Percentiles rank a stretch among this genome's conserved stretches.
These are phyloP conservation scores for Aphyosemion australe DNA, from an alignment of 2,113 vertebrate species.

Conservation along the genomic window DNA sequence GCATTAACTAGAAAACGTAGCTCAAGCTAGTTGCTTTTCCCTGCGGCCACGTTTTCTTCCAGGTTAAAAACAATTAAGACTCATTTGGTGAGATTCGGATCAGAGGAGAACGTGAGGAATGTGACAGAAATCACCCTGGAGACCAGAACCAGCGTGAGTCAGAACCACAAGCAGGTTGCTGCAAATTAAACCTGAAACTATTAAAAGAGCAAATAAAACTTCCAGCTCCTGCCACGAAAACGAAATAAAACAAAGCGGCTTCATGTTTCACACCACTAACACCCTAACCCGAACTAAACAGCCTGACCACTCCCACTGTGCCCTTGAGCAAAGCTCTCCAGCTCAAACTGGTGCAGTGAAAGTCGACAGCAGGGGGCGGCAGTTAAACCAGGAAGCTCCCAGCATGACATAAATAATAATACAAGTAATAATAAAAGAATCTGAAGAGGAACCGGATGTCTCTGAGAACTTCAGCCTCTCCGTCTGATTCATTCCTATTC, in stretches of 20 bases:
- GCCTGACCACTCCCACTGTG: conserved; percentile 5
- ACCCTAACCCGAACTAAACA: conserved; percentile 28
- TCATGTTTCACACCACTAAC: conserved; percentile 25
- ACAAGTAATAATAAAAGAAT: too few relatives aligned
- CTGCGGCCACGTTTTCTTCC: too few relatives aligned
- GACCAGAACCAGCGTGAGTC: too few relatives aligned
- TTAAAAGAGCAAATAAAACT: conserved; percentile 49
- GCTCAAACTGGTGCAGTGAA: conserved; percentile 13
- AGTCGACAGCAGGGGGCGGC: conserved; percentile 12
- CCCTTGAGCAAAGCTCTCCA: conserved; percentile 50
- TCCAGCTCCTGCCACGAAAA: conserved; percentile 6
- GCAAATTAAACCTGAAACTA: conserved; percentile 40
- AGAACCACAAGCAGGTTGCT: conserved; percentile 15
- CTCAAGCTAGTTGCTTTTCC: too few relatives aligned
- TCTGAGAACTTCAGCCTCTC: too few relatives aligned
- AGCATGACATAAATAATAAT: too few relatives aligned
- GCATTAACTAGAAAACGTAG: too few relatives aligned
- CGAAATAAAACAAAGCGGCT: conserved; percentile 51
- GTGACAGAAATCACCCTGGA: neutral
- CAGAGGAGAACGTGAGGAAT: neutral
- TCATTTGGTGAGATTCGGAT: too few relatives aligned
- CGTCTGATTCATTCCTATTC: conserved; percentile 27
- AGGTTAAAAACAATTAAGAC: too few relatives aligned
- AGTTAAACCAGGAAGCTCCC: neutral
- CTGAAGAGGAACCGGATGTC: too few relatives aligned